These are phyloP conservation scores for Mamestra brassicae DNA, from an alignment of 2,888 invertebrate species.

Conservation along the genomic window DNA sequence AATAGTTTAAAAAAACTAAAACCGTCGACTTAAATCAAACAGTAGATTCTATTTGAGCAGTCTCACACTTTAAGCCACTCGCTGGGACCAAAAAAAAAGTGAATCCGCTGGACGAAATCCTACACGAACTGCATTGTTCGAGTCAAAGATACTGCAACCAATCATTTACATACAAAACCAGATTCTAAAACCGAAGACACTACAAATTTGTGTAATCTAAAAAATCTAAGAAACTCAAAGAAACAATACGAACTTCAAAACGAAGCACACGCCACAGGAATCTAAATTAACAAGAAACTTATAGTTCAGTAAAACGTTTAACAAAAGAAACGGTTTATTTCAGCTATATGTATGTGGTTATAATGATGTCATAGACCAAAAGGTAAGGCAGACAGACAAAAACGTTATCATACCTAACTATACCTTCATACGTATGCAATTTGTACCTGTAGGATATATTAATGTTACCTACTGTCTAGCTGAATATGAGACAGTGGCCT, in stretches of 20 bases:
- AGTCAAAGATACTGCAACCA: slow-evolving; percentile 9
- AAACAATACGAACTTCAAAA: slow-evolving; percentile 31
- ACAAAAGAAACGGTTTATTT: slow-evolving; percentile 69
- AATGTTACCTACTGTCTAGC: slow-evolving; percentile 45
- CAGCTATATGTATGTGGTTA: slow-evolving; percentile 55
- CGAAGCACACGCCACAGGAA: slow-evolving; percentile 35
- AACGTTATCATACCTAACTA: slow-evolving; percentile 60
- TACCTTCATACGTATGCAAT: slow-evolving; percentile 49
- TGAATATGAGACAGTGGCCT: slow-evolving; percentile 56
- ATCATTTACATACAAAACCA: slow-evolving; percentile 22
- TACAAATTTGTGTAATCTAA: neutral
- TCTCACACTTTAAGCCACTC: neutral
- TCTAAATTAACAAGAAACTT: slow-evolving; percentile 61
- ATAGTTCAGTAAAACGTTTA: slow-evolving; percentile 63
- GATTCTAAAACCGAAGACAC: slow-evolving; percentile 16
- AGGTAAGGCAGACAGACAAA: slow-evolving; percentile 73
- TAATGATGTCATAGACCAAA: slow-evolving; percentile 72
- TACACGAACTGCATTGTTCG: slow-evolving; percentile 2
- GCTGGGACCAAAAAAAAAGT: neutral
- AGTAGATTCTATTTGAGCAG: neutral
- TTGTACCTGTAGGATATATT: slow-evolving; percentile 59
- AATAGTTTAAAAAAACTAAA: slow-evolving; percentile 1
- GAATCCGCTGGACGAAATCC: slow-evolving; percentile 9
- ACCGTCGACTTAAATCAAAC: neutral
- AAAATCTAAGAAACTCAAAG: slow-evolving; percentile 26